These are phyloP conservation scores for Brachyhypopomus occidentalis DNA, from an alignment of 2,113 vertebrate species.

Conservation along the genomic window DNA sequence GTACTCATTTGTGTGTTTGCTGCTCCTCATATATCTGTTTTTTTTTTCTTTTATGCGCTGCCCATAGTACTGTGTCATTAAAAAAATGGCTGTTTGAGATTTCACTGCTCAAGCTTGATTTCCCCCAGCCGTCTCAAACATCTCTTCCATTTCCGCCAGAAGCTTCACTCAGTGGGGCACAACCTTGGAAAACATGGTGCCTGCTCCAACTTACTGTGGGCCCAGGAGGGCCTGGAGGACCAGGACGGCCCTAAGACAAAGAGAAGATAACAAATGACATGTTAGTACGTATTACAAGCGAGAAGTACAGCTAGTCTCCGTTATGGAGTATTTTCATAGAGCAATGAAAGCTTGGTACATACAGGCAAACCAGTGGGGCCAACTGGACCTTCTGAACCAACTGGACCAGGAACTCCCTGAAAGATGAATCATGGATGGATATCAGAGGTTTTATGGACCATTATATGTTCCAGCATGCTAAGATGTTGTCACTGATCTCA, in stretches of 20 bases:
- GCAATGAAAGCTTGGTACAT: conserved; percentile 40
- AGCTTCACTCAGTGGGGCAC: too few relatives aligned
- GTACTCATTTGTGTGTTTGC: too few relatives aligned
- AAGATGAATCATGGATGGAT: conserved; percentile 31
- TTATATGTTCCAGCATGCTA: not conserved
- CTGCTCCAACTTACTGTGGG: conserved; percentile 43
- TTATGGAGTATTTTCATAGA: not conserved
- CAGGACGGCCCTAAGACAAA: conserved; percentile 35
- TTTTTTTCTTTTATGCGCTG: too few relatives aligned
- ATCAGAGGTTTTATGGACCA: not conserved
- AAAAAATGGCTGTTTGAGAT: too few relatives aligned
- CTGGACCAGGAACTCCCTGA: conserved; percentile 80
- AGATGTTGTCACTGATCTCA: not conserved
- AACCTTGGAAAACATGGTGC: not conserved
- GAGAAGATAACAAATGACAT: not conserved
- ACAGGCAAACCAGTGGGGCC: conserved; percentile 78
- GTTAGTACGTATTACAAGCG: not conserved
- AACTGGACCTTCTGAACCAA: conserved; percentile 71
- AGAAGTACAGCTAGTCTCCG: not conserved
- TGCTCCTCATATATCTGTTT: too few relatives aligned
- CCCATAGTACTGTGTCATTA: too few relatives aligned
- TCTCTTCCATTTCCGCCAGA: too few relatives aligned
- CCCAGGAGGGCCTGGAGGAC: conserved; percentile 39
- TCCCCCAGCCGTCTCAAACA: too few relatives aligned
- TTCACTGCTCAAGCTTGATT: too few relatives aligned